Percentiles rank a stretch among this genome's conserved stretches.
These are phyloP conservation scores for Paramormyrops kingsleyae DNA, from an alignment of 2,113 vertebrate genomes.

Conservation along the genomic window DNA sequence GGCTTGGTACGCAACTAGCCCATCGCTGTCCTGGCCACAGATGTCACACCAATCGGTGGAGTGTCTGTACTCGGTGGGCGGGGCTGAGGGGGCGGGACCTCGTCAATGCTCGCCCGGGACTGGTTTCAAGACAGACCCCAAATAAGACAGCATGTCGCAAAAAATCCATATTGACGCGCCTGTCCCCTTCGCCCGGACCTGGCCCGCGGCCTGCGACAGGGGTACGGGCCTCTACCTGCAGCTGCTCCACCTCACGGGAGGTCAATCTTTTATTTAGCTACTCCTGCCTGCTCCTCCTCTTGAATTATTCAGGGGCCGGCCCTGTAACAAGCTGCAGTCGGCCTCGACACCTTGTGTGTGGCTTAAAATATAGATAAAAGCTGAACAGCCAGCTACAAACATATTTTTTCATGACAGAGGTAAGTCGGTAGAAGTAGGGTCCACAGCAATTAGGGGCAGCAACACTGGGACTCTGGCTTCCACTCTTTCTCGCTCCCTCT, in stretches of 20 bases:
- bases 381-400: conserved; percentile 85
- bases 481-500: conserved; percentile 14
- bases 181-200: not conserved
- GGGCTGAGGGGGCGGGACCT: not conserved
- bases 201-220: conserved; percentile 32
- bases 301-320: conserved; percentile 79
- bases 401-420: conserved; percentile 53
- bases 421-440: conserved; percentile 50
- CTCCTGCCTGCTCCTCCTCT: conserved; percentile 68
- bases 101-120: not conserved
- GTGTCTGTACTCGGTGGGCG: not conserved
- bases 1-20: not conserved
- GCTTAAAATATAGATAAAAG: conserved; percentile 99
- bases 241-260: conserved; percentile 36
- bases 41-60: not conserved
- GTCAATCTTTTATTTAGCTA: conserved; percentile 73
- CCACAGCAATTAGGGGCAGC: conserved; percentile 61
- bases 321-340: conserved; percentile 86
- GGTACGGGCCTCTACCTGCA: conserved; percentile 25
- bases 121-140: not conserved
- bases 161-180: not conserved
- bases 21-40: not conserved
- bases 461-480: conserved; percentile 36
- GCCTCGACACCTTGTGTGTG: conserved; percentile 89
- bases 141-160: not conserved